Percentiles rank a stretch among this genome's conserved stretches.
Evolutionary conservation across 2,888 invertebrate genomes (phyloP).

Genomic region (Lepidocyrtoides sp.): DNA sequence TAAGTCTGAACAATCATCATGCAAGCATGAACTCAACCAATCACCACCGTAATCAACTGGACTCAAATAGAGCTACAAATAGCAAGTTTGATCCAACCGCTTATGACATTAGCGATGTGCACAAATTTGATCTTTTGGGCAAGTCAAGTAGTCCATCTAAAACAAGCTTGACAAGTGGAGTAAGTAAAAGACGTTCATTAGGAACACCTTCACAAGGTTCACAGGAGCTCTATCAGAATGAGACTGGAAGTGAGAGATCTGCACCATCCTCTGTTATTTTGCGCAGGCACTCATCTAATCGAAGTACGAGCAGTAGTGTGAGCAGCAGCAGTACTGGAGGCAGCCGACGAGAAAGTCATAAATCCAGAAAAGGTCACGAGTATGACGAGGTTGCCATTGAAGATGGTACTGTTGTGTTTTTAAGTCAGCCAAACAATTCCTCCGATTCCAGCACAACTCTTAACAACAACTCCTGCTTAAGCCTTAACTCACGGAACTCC

Average conservation of each 20-base stretch:
- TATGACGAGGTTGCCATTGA: constrained; percentile 85
- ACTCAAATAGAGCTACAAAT: neutral
- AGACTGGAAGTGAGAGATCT: constrained; percentile 40
- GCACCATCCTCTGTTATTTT: constrained; percentile 54
- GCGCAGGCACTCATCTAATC: constrained; percentile 74
- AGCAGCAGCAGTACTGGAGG: constrained; percentile 59
- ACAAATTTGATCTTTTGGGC: neutral
- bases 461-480: constrained; percentile 76
- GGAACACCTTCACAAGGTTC: constrained; percentile 19
- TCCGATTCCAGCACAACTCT: constrained; percentile 60
- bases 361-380: constrained; percentile 74
- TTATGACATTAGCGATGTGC: constrained; percentile 71
- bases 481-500: constrained; percentile 82
- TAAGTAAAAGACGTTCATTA: constrained; percentile 41
- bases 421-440: constrained; percentile 47
- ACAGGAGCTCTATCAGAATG: constrained; percentile 40
- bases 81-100: constrained; percentile 59
- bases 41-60: constrained; percentile 10
- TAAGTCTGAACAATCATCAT: constrained; percentile 60
- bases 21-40: constrained; percentile 31
- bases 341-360: constrained; percentile 27
- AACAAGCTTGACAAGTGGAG: neutral
- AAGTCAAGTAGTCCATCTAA: neutral
- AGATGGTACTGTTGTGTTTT: constrained; percentile 81
- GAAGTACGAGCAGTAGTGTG: constrained; percentile 67